phyloP scores from a whole-genome alignment of 2,888 invertebrate species.

The Parnassius smintheus region DNA sequence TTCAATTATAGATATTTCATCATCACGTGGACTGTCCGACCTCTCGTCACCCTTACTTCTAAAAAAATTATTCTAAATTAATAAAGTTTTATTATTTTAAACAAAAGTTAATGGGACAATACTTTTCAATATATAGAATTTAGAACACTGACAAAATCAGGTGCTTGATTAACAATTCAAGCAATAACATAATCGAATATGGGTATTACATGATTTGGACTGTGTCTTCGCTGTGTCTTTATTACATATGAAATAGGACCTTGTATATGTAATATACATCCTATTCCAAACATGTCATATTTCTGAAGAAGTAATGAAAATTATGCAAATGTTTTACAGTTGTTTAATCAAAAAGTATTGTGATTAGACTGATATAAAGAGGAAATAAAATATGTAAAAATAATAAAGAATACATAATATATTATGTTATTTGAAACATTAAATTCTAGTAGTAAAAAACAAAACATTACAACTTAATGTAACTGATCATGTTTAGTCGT shows the following conservation, averaged over 20 bases:
- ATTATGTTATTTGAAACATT: too few species aligned
- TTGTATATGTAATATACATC: constrained; percentile 93
- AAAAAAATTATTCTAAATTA: constrained; percentile 16
- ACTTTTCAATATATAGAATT: constrained; percentile 93
- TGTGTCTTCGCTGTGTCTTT: constrained; percentile 93
- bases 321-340: too few species aligned
- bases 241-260: constrained; percentile 99
- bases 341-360: too few species aligned
- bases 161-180: constrained; percentile 98
- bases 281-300: constrained; percentile 98
- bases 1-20: too few species aligned
- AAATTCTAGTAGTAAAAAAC: too few species aligned
- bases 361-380: too few species aligned
- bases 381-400: too few species aligned
- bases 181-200: constrained; percentile 98
- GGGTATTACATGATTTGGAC: constrained; percentile 93
- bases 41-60: constrained; percentile 83
- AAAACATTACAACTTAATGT: constrained; percentile 83
- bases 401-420: too few species aligned
- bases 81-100: too few species aligned
- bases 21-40: too few species aligned
- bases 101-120: not conserved
- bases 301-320: constrained; percentile 77
- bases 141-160: constrained; percentile 95
- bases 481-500: constrained; percentile 91